Base-by-base conservation (phyloP, 2,113 vertebrate genomes). In the Delphinus delphis region DNA sequence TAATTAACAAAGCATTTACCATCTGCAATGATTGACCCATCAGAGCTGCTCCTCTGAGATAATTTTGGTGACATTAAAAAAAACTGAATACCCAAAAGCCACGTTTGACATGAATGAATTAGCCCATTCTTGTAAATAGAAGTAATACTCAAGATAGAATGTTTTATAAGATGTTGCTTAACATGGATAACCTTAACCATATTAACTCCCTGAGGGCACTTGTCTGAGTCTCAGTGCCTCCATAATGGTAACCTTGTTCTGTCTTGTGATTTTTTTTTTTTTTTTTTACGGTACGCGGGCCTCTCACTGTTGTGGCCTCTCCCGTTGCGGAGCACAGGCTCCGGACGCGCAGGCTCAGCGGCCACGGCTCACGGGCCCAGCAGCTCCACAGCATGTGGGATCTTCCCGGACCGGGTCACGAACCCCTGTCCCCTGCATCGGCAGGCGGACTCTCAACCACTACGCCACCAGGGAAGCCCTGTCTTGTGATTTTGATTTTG, bases 1-100 rank as follows among this genome's bases (percentile, higher is more conserved):
- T 98, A 99, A 99, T 99, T 99, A 99, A 98, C 98, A 98, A 99
- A 99, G 98, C 98, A 98, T 98, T 98, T 98, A 98, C 98, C 98
- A 98, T 99, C 98, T 99, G 98, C 97, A 98, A 96, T 97, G 98
- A 99, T 97, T 99, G 98, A 99, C 98, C 99, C 97, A 98, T 98
- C 98, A 99, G 98, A 98, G 98, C 98, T 98, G 98, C 95, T 99
- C 98, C 98, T 99, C 97, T 96, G 98, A 99, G 98, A 99, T 98
- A 98, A 98, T 98, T 98, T 98, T 97, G 98, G 97, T 98, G 98
- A 98, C 98, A 98, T 98, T 99, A 90, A 1, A 96, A 98, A 98
- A 97, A 98, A 97, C 58, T 97, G 97, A 98, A 98, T 98, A 97
- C 95, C 98, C 98, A 98, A 98, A 98, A 98, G 92, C 88, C 63